phyloP scores from a whole-genome alignment of 2,888 invertebrate genomes.

The Nymphalis urticae region DNA sequence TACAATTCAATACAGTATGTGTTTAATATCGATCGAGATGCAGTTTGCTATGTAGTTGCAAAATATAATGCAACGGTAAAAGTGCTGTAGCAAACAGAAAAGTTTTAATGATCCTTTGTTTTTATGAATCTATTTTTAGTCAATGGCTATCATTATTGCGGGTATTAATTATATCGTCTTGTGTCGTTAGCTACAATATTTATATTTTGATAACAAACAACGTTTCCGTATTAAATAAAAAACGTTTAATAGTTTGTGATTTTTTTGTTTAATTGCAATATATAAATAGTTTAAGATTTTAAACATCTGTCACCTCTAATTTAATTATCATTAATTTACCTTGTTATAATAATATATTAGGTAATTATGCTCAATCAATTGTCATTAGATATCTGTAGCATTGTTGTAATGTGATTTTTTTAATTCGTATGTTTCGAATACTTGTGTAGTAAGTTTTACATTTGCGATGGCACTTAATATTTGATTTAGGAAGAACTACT shows the following conservation, averaged over 20 bases:
- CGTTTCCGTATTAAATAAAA: conserved; percentile 2
- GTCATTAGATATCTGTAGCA: too few species aligned
- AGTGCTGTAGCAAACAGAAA: neutral
- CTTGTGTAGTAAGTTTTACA: too few species aligned
- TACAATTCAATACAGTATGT: too few species aligned
- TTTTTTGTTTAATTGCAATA: neutral
- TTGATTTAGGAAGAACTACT: too few species aligned
- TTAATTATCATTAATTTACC: too few species aligned
- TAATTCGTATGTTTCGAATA: too few species aligned
- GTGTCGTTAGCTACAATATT: conserved; percentile 23
- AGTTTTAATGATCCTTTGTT: conserved; percentile 10
- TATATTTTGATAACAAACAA: conserved; percentile 22
- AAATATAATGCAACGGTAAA: conserved; percentile 1
- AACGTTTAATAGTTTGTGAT: neutral
- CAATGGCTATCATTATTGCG: conserved; percentile 22
- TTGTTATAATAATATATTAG: too few species aligned
- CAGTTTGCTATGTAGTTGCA: neutral
- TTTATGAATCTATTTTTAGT: conserved; percentile 8
- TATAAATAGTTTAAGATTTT: neutral
- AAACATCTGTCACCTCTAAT: too few species aligned
- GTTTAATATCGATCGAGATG: neutral
- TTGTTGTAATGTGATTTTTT: too few species aligned
- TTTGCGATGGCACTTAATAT: too few species aligned
- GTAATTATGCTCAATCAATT: too few species aligned
- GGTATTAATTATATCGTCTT: conserved; percentile 19